These are phyloP conservation scores for Epirrhoe alternata DNA, from an alignment of 2,888 invertebrate genomes.

Conservation along the genomic window DNA sequence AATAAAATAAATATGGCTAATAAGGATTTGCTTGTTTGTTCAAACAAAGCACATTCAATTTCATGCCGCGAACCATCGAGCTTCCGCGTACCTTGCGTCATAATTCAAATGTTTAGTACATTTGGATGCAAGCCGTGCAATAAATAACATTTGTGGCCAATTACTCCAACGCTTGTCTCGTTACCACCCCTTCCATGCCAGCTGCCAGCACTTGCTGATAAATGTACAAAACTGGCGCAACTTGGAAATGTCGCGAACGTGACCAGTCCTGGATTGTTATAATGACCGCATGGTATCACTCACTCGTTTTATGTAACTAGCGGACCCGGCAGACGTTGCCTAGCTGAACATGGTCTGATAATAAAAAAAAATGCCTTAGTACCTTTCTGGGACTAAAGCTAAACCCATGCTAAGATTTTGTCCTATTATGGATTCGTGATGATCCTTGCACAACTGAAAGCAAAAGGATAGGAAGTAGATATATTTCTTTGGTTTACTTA, in stretches of 20 bases:
- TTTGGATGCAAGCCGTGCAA: slow-evolving; percentile 22
- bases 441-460: no score
- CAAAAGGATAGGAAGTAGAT: no score
- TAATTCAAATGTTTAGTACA: slow-evolving; percentile 13
- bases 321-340: no score
- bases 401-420: no score
- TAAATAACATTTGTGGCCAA: slow-evolving; percentile 45
- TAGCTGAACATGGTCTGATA: no score
- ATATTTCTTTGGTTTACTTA: no score
- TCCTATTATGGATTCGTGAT: no score
- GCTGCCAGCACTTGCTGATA: slow-evolving; percentile 11
- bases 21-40: neutral
- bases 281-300: no score
- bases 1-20: neutral
- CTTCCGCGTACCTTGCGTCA: neutral
- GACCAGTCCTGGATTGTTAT: no score
- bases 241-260: slow-evolving; percentile 5
- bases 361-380: no score
- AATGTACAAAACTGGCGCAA: slow-evolving; percentile 12
- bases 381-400: no score
- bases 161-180: slow-evolving; percentile 45
- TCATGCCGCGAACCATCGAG: neutral
- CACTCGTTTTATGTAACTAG: no score
- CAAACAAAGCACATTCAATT: neutral
- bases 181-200: slow-evolving; percentile 37